A percentile compares a stretch with the other conserved stretches of the same genome.
Conservation (phyloP, 2,888 invertebrate species). For the Callimorpha dominula region DNA sequence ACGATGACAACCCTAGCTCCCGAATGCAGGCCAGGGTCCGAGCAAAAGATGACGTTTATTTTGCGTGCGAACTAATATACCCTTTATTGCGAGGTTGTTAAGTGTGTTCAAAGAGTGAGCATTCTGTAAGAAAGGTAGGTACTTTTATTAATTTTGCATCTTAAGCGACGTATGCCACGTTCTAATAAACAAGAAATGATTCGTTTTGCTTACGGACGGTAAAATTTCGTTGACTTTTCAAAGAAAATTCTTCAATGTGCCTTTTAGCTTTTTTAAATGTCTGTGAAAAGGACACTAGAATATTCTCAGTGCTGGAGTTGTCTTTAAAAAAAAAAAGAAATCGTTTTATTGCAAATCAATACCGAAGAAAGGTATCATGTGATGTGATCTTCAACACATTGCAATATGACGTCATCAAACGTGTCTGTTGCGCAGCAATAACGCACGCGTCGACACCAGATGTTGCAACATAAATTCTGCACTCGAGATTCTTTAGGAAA, state of each 20-base stretch:
- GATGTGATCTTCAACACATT: background rate
- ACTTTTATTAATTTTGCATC: too few species aligned
- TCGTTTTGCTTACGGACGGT: too few species aligned
- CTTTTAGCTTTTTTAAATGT: too few species aligned
- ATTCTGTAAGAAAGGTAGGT: too few species aligned
- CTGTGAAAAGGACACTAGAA: too few species aligned
- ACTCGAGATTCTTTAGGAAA: background rate
- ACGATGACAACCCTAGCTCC: too few species aligned
- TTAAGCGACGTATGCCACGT: too few species aligned
- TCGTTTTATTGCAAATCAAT: background rate
- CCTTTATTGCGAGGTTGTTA: background rate
- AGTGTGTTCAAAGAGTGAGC: background rate
- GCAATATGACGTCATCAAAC: slow-evolving; percentile 5
- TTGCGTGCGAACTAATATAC: background rate
- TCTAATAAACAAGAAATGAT: too few species aligned
- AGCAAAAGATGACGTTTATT: background rate
- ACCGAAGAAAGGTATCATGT: background rate
- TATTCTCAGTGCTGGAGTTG: too few species aligned
- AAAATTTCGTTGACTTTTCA: too few species aligned
- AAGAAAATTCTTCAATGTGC: too few species aligned
- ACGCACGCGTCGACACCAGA: background rate
- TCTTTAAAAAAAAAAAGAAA: background rate
- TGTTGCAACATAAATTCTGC: background rate
- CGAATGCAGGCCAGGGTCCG: background rate
- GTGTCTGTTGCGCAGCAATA: slow-evolving; percentile 2